Base-by-base conservation (phyloP, 2,888 invertebrate genomes). In the Synanthedon myopaeformis region DNA sequence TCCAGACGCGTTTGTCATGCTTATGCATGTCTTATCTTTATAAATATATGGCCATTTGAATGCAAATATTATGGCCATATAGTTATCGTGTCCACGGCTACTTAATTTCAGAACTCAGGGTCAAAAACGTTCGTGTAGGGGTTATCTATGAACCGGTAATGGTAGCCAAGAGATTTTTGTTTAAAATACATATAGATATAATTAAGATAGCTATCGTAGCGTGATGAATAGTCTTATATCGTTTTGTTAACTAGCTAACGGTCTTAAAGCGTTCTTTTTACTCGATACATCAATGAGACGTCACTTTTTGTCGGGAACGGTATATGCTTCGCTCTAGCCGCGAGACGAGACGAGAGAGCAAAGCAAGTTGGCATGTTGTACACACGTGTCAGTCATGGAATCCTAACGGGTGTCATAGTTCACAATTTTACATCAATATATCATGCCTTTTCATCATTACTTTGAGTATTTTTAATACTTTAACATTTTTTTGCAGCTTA, bases 211-310 rank as follows among this genome's bases (percentile, higher is more conserved):
- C 65, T 65, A 73, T 74, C 68, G 61, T 58, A 60, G 56, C 65
- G 64, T 76, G 76, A 79, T 79, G 76, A 78, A 79, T 81, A 74
- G 72, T 67, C 62, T 59, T 67, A 69, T 69, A 74, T 76, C 69
- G 66, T 76, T 80, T 77, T 76, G 78, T 76, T 79, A 81, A 80
- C 80, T 73, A 75, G 69, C 69, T 77, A 80, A 78, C 82, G 78
- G 77, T 70, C 64, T 73, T 72, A 69, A 68, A 74, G 71, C 63
- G 66, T 72, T 72, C 68, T 63, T 76, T 77, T 73, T 68, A 71
- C 71, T 72, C 79, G 72, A 80, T 82, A 79, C 79, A 80, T 82
- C 82, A 82, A 82, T 81, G 72, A 72, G 73, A 74, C 74, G 80
- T 82, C 80, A 80, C 67, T 78, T 80, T 82, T 79, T 80, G 72